phyloP scores from a whole-genome alignment of 53 echinoderm and acorn worm genomes.

The Apostichopus leukothele region DNA sequence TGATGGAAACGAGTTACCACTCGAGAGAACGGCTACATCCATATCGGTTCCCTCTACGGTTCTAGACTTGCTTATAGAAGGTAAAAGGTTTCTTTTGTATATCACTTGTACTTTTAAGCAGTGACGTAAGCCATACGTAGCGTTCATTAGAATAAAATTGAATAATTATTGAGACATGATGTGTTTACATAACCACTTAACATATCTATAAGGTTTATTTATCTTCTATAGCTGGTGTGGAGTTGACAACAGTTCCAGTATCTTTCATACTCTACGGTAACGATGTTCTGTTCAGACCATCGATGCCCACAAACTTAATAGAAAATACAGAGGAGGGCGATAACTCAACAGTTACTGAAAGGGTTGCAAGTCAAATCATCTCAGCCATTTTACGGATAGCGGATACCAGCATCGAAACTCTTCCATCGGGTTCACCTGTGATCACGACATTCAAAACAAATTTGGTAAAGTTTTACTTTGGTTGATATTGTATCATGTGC shows the following conservation, averaged over 20 bases:
- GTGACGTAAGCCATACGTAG: too few species aligned
- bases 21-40: not conserved
- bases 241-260: not conserved
- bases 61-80: not conserved
- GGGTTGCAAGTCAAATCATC: constrained; percentile 30
- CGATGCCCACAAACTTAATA: not conserved
- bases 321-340: not conserved
- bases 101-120: too few species aligned
- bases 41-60: not conserved
- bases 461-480: not conserved
- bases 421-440: not conserved
- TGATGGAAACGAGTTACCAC: not conserved
- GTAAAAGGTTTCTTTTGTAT: not conserved
- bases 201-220: not conserved
- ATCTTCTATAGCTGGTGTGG: not conserved
- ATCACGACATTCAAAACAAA: constrained; percentile 4
- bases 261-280: constrained; percentile 18
- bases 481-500: not conserved
- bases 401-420: not conserved
- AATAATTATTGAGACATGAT: not conserved
- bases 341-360: constrained; percentile 7
- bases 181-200: not conserved
- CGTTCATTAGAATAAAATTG: not conserved
- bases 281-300: not conserved
- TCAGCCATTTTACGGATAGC: constrained; percentile 1